Base-by-base conservation (phyloP, 2,888 invertebrate species). In the Cephus nigrinus region DNA sequence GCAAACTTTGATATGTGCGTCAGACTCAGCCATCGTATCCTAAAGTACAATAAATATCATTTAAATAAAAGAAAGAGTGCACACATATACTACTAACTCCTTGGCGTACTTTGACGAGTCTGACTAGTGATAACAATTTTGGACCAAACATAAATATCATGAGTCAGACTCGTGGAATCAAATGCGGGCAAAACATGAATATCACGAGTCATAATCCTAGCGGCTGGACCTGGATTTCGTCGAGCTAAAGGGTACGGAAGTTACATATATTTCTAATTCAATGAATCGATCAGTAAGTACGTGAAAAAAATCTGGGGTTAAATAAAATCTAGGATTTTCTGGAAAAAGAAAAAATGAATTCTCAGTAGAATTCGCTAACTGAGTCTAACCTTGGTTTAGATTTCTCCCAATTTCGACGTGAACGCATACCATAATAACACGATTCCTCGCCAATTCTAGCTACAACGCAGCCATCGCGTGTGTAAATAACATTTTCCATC, bases 401-500 rank as follows among this genome's bases (percentile, higher is more conserved):
- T 55, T 55, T 23, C 55, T 55, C 23, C 23, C 55, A 55, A 55
- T 75, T 40, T 69, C 73, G 80, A 76, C 55, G 75, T 73, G 34
- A 80, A 77, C 75, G 75, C 75, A 76, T 69, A 72, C 31, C 36
- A 69, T 73, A 76, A 35, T 75, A 76, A 78, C 73, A 78, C 78
- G 73, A 76, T 68, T 76, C 77, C 78, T 78, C 73, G 78, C 80
- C 81, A 78, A 80, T 80, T 77, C 76, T 76, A 76, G 40, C 77
- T 78, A 80, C 78, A 76, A 78, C 77, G 76, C 81, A 71, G 73
- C 69, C 77, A 36, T 74, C 74, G 69, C 71, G 71, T 35, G 74
- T 78, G 75, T 55, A 78, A 68, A 74, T 73, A 73, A 68, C 76
- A 76, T 78, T 68, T 76, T 74, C 68, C 74, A 32, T 71, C 31